Evolutionary conservation across 35 echinoderm and acorn worm species (phyloP), one percentile per base, ranked within the genome.

Genomic region (Ptychodera flava): DNA sequence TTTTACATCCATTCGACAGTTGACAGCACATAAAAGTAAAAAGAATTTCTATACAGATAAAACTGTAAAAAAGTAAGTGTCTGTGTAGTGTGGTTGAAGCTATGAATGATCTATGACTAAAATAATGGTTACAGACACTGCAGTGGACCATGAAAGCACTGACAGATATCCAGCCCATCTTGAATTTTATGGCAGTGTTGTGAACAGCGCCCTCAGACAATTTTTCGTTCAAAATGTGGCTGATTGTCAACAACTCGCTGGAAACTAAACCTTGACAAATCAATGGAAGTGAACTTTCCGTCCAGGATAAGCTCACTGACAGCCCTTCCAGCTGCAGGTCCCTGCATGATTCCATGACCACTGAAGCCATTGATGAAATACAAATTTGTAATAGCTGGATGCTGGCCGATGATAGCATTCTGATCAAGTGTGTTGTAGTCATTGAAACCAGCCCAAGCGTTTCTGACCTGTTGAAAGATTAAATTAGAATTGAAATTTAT

Each of bases 351-450:
- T n/a, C 96, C 96, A 81, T 99, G 96, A 16, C 92, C 92, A 28
- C 88, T 90, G 35, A 99, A 99, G 6, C 96, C 96, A 31, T 92
- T 99, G 12, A 93, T 93, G 35, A 99, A 31, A 37, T 91, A 81
- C 10, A 99, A 81, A 85, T 99, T 99, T 0, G 87, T 77, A 34
- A 88, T 94, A 0, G 90, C 86, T 1, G 93, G 88, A 37, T 99
- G 96, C 33, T 45, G 78, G 36, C 96, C 92, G 29, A 99, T 90
- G 45, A 99, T 99, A 31, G 88, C 92, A 84, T 94, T 99, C 38
- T 99, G 96, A 76, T 99, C 96, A 29, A 99, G 32, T 16, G 93
- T 94, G 34, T 99, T 99, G 93, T 94, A 99, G 83, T 99, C 96
- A 77, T 94, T 94, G 87, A 84, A 99, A 83, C 96, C 96, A 34